A percentile compares a stretch with the other conserved stretches of the same genome.
Conservation (phyloP, 2,113 vertebrate species). For the Triplophysa rosa region DNA sequence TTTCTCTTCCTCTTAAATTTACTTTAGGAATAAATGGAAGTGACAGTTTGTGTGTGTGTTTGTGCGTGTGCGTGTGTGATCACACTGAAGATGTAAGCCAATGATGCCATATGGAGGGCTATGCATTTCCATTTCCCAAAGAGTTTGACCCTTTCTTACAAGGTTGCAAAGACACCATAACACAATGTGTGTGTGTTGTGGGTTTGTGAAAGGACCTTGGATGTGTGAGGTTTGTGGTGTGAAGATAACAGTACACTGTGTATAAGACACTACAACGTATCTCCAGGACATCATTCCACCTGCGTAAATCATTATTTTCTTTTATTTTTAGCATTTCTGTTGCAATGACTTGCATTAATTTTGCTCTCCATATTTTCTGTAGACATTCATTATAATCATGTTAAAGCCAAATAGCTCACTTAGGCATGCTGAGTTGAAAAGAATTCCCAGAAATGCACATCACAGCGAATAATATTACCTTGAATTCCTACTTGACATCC, state of each 20-base stretch:
- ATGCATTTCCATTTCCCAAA: slow-evolving; percentile 19
- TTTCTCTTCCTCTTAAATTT: slow-evolving; percentile 28
- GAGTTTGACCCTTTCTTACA: slow-evolving; percentile 28
- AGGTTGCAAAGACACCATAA: background rate
- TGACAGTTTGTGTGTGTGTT: slow-evolving; percentile 31
- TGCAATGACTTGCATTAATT: background rate
- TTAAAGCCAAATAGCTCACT: background rate
- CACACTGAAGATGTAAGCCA: slow-evolving; percentile 18
- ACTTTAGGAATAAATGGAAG: slow-evolving; percentile 44
- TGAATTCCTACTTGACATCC: slow-evolving; percentile 15
- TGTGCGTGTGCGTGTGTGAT: slow-evolving; percentile 17
- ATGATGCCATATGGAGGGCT: slow-evolving; percentile 38
- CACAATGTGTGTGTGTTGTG: slow-evolving; percentile 21
- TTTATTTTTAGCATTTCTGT: background rate
- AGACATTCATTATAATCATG: background rate
- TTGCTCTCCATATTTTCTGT: background rate
- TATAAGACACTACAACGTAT: slow-evolving; percentile 1
- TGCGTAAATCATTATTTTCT: background rate
- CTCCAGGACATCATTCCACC: background rate
- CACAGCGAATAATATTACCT: slow-evolving; percentile 1
- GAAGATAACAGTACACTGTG: slow-evolving; percentile 36
- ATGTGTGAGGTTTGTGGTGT: slow-evolving; percentile 23
- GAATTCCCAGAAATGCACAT: slow-evolving; percentile 6
- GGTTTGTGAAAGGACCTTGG: slow-evolving; percentile 40
- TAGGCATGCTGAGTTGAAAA: slow-evolving; percentile 26